These are phyloP conservation scores for Aporrectodea caliginosa DNA, from an alignment of 1,140 invertebrate species.

Conservation along the genomic window DNA sequence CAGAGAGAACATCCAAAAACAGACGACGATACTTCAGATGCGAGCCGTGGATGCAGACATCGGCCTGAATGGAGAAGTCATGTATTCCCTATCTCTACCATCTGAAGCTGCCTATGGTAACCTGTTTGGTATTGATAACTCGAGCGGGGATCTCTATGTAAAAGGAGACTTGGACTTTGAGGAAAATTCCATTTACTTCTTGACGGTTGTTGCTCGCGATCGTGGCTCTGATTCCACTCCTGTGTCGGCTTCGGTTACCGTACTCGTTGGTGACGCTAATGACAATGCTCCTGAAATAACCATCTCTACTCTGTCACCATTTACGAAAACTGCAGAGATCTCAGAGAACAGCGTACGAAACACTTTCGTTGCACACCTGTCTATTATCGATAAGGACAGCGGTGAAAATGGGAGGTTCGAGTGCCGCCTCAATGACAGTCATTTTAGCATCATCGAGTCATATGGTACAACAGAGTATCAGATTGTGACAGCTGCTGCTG, in stretches of 20 bases:
- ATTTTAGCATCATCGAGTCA: constrained; percentile 18
- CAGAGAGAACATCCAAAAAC: constrained; percentile 10
- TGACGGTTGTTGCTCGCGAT: constrained; percentile 27
- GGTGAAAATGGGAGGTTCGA: constrained; percentile 21
- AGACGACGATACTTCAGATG: constrained; percentile 18
- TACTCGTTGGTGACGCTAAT: constrained; percentile 82
- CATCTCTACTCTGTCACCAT: constrained; percentile 42
- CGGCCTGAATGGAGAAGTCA: constrained; percentile 15
- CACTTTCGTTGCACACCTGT: constrained; percentile 33
- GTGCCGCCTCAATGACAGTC: constrained; percentile 25
- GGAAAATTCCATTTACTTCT: constrained; percentile 6
- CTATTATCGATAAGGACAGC: constrained; percentile 23
- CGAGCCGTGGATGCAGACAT: constrained; percentile 24
- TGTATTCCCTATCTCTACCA: constrained; percentile 17
- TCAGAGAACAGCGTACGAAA: constrained; percentile 24
- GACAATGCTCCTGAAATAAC: constrained; percentile 64
- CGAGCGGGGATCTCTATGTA: constrained; percentile 71
- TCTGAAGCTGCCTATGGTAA: constrained; percentile 71
- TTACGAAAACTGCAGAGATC: constrained; percentile 23
- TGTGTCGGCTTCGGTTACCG: constrained; percentile 42
- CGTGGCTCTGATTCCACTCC: constrained; percentile 16
- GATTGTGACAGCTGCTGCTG: constrained; percentile 18
- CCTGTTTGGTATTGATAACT: constrained; percentile 82
- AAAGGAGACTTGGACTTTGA: constrained; percentile 46
- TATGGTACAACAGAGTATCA: constrained; percentile 25